Evolutionary conservation across 2,797 vertebrate species (phyloP).

Genomic region (Natrix natrix): DNA sequence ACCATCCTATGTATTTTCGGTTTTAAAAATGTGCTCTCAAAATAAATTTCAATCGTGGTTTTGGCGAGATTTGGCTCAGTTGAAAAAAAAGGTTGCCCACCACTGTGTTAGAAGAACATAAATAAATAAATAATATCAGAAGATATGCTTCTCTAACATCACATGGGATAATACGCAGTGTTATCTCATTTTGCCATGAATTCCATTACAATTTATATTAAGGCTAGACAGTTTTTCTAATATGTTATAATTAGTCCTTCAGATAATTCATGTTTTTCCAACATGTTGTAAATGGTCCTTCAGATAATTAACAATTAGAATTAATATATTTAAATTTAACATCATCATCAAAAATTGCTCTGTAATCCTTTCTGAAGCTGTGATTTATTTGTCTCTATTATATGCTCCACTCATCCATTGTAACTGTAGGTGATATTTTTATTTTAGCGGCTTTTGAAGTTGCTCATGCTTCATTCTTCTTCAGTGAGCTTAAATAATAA

Average conservation of each 20-base stretch:
- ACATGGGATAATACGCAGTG: conserved; percentile 38
- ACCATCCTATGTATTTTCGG: too few species aligned
- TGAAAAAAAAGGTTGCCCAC: too few species aligned
- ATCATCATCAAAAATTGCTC: conserved; percentile 57
- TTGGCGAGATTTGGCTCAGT: too few species aligned
- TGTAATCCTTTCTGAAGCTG: conserved; percentile 58
- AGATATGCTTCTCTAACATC: conserved; percentile 36
- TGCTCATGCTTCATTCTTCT: conserved; percentile 58
- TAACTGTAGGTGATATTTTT: conserved; percentile 34
- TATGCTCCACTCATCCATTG: conserved; percentile 51
- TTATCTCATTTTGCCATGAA: conserved; percentile 28
- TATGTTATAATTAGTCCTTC: not conserved
- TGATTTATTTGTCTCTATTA: conserved; percentile 64
- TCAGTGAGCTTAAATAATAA: conserved; percentile 37
- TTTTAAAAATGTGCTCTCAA: too few species aligned
- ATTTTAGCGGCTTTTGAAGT: conserved; percentile 47
- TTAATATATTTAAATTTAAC: conserved; percentile 63
- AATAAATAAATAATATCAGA: conserved; percentile 41
- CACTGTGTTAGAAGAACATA: not conserved
- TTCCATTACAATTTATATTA: conserved; percentile 48
- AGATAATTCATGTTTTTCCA: conserved; percentile 57
- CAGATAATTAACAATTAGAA: conserved; percentile 67
- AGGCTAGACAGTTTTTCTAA: conserved; percentile 38
- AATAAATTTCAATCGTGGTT: too few species aligned
- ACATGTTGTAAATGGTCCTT: conserved; percentile 58